phyloP scores from a whole-genome alignment of 2,113 vertebrate genomes.

The Procavia capensis region DNA sequence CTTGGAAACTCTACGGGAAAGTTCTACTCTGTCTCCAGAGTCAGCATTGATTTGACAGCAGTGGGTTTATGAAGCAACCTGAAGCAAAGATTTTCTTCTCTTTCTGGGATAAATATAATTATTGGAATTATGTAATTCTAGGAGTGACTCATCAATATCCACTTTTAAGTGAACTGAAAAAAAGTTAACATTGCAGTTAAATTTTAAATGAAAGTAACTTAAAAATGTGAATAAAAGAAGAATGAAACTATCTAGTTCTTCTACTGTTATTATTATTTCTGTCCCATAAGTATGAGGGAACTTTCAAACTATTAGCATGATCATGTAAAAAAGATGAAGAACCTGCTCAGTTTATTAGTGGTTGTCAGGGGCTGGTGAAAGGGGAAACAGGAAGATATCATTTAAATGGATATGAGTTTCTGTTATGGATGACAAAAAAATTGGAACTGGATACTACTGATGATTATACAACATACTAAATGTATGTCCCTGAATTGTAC shows the following conservation, averaged over 20 bases:
- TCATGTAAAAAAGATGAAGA: neutral
- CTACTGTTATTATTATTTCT: neutral
- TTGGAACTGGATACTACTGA: neutral
- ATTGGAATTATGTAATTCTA: conserved; percentile 41
- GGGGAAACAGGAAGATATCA: neutral
- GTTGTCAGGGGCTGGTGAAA: neutral
- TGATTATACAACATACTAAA: neutral
- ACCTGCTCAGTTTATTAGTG: no score
- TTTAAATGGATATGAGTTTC: neutral
- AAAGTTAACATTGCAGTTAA: neutral
- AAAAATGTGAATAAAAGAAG: neutral
- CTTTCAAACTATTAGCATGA: neutral
- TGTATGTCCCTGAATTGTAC: no score
- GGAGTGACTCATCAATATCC: neutral
- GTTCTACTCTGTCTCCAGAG: no score
- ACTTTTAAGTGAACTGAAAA: neutral
- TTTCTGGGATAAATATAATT: conserved; percentile 40
- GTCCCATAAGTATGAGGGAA: neutral
- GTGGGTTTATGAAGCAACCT: conserved; percentile 21
- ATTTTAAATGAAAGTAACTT: conserved; percentile 45
- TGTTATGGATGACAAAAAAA: neutral
- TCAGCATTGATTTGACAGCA: no score
- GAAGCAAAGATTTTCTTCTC: neutral
- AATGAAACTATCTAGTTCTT: neutral
- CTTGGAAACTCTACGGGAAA: no score